Percentiles rank a stretch among this genome's conserved stretches.
These are phyloP conservation scores for Sebastiscus albofasciatus DNA, from an alignment of 2,797 vertebrate species.

Conservation along the genomic window DNA sequence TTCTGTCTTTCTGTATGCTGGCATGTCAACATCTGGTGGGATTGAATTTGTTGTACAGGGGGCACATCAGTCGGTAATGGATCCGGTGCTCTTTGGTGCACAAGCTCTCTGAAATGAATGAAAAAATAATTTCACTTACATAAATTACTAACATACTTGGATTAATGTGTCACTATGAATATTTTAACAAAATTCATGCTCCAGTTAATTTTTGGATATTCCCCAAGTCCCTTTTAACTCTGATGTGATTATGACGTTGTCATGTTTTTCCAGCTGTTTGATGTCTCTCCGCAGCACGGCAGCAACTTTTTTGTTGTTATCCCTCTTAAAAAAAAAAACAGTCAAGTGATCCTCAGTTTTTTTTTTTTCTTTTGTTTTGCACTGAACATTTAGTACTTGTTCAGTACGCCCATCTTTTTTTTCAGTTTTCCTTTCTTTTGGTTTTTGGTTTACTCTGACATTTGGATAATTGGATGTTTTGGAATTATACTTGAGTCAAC, in stretches of 20 bases:
- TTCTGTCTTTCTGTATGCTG: slow-evolving; percentile 22
- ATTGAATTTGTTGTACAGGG: slow-evolving; percentile 16
- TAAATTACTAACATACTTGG: slow-evolving; percentile 18
- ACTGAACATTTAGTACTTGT: background rate
- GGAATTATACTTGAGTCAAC: slow-evolving; percentile 35
- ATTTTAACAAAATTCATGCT: slow-evolving; percentile 31
- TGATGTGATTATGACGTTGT: slow-evolving; percentile 15
- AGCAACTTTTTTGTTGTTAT: background rate
- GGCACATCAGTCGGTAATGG: background rate
- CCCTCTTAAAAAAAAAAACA: background rate
- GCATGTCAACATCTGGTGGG: slow-evolving; percentile 37
- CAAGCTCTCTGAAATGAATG: background rate
- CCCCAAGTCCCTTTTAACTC: background rate
- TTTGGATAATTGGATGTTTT: slow-evolving; percentile 56
- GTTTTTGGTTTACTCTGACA: slow-evolving; percentile 33
- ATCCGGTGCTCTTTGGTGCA: slow-evolving; percentile 3
- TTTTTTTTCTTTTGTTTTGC: background rate
- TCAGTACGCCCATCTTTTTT: background rate
- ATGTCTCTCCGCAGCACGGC: background rate
- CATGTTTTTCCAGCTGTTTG: background rate
- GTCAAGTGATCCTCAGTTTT: background rate
- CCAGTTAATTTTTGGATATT: slow-evolving; percentile 24
- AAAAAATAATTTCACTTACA: background rate
- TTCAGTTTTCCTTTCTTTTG: background rate
- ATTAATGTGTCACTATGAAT: slow-evolving; percentile 1